A percentile compares a stretch with the other conserved stretches of the same genome.
phyloP scores from a whole-genome alignment of 2,888 invertebrate genomes.

The Nebria salina region DNA sequence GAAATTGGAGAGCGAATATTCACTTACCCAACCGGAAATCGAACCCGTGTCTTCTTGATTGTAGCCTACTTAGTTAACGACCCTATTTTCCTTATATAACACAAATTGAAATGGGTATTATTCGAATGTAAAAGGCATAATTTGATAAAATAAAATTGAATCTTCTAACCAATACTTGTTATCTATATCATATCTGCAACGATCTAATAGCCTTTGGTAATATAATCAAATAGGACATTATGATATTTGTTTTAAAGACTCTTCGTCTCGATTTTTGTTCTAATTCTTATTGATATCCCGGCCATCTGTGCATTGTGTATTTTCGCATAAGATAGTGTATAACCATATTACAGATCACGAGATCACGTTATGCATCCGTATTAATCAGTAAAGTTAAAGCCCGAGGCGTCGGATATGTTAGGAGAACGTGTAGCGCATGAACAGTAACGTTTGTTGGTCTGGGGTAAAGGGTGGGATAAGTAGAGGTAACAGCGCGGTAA shows the following conservation, averaged over 20 bases:
- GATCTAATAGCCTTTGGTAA: too few species aligned
- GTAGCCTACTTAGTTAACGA: background rate
- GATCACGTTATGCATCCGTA: constrained; percentile 47
- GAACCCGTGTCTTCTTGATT: background rate
- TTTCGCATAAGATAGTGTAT: background rate
- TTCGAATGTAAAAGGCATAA: background rate
- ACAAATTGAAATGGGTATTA: background rate
- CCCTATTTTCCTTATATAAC: constrained; percentile 1
- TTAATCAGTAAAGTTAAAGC: constrained; percentile 31
- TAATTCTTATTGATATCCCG: too few species aligned
- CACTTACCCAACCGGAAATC: constrained; percentile 1
- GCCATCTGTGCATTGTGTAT: background rate
- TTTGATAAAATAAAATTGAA: background rate
- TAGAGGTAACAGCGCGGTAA: constrained; percentile 50
- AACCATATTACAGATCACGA: background rate
- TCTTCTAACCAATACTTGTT: too few species aligned
- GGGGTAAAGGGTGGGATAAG: constrained; percentile 14
- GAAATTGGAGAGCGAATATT: constrained; percentile 1
- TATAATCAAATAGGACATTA: too few species aligned
- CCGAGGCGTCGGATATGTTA: background rate
- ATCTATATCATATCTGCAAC: too few species aligned
- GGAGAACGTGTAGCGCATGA: background rate
- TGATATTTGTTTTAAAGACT: too few species aligned
- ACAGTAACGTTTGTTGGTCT: constrained; percentile 8
- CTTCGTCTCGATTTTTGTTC: too few species aligned